Evolutionary conservation across 2,113 vertebrate genomes (phyloP).

Genomic region (Irena cyanogastra): DNA sequence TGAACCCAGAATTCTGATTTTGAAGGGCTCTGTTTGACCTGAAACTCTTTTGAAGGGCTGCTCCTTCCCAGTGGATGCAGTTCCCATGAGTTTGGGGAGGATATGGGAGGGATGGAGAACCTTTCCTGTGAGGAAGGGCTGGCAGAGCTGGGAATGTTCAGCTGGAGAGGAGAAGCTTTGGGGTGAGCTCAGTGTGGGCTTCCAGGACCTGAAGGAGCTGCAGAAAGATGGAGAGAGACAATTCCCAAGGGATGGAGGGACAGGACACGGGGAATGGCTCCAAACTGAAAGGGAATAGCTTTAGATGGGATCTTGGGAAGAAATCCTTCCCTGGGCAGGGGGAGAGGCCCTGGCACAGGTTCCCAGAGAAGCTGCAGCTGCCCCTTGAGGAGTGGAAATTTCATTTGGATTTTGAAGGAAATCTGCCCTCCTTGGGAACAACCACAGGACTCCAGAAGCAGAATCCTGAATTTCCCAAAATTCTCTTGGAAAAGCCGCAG

Average conservation of each 20-base stretch:
- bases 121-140: not conserved
- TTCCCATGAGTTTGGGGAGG: not conserved
- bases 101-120: not conserved
- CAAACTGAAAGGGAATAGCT: accelerated
- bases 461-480: not conserved
- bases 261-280: not conserved
- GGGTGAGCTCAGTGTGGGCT: not conserved
- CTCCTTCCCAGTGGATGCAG: not conserved
- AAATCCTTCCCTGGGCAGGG: not conserved
- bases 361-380: not conserved
- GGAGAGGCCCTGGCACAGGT: not conserved
- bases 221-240: not conserved
- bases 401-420: not conserved
- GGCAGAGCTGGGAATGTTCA: not conserved
- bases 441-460: not conserved
- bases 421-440: not conserved
- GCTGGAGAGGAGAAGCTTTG: not conserved
- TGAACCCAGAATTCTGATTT: not conserved
- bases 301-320: not conserved
- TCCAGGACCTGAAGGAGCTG: accelerated
- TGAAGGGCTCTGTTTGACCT: not conserved
- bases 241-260: not conserved
- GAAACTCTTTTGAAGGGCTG: not conserved
- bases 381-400: not conserved
- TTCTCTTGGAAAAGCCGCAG: not conserved